A percentile compares a stretch with the other conserved stretches of the same genome.
Evolutionary conservation across 1,140 invertebrate species (phyloP).

Genomic region (Radopholus similis): DNA sequence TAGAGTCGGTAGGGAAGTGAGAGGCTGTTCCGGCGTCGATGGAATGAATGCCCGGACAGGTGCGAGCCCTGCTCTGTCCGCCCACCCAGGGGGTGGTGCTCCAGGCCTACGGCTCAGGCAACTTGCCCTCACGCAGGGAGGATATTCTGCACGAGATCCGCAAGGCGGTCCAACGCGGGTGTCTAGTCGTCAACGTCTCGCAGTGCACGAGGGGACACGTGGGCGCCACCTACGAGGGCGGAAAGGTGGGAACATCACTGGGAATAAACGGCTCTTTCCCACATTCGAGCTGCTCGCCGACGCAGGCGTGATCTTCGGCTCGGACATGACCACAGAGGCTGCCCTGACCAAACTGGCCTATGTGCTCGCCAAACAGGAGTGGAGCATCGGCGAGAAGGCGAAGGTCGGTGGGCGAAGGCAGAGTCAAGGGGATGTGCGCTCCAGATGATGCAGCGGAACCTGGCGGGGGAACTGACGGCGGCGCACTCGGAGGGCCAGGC

Average conservation of each 20-base stretch:
- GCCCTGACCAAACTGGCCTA: constrained; percentile 85
- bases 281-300: constrained; percentile 63
- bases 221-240: constrained; percentile 78
- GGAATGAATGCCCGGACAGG: constrained; percentile 60
- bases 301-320: constrained; percentile 78
- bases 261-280: constrained; percentile 4
- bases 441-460: constrained; percentile 75
- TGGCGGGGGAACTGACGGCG: constrained; percentile 70
- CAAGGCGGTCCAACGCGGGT: constrained; percentile 72
- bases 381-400: constrained; percentile 70
- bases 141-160: constrained; percentile 76
- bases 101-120: constrained; percentile 74
- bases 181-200: constrained; percentile 86
- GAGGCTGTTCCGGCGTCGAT: neutral
- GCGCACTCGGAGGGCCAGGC: constrained; percentile 56
- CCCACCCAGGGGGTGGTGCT: constrained; percentile 81
- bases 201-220: constrained; percentile 74
- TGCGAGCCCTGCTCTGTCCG: constrained; percentile 72
- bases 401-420: constrained; percentile 41
- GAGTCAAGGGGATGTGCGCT: constrained; percentile 22
- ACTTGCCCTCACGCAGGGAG: constrained; percentile 77
- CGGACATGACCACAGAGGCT: constrained; percentile 91
- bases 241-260: constrained; percentile 65
- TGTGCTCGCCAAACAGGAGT: constrained; percentile 78
- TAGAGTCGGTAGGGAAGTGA: constrained; percentile 67